Conservation (phyloP, 2,797 vertebrate species). For the Anomalospiza imberbis region DNA sequence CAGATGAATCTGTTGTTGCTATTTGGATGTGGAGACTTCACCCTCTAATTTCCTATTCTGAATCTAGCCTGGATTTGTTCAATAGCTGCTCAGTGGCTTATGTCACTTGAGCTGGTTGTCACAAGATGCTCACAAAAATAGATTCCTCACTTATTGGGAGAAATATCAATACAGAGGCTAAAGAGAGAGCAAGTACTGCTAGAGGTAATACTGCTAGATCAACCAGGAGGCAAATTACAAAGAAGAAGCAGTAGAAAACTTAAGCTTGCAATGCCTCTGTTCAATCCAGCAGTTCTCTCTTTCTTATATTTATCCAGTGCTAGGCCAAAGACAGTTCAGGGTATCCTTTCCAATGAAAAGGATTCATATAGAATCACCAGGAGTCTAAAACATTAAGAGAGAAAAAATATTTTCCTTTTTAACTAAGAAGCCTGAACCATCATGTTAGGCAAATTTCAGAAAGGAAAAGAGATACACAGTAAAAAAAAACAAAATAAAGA, state of each 20-base stretch:
- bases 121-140: slow-evolving; percentile 39
- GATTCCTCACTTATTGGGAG: slow-evolving; percentile 36
- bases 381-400: neutral
- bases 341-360: neutral
- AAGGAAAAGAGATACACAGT: neutral
- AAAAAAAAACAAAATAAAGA: neutral
- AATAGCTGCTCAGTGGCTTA: slow-evolving; percentile 21
- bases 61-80: slow-evolving; percentile 24
- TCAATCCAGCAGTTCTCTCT: neutral
- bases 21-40: neutral
- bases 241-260: neutral
- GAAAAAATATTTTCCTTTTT: neutral
- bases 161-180: slow-evolving; percentile 26
- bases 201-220: neutral
- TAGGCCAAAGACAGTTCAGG: neutral
- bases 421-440: neutral
- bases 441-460: neutral
- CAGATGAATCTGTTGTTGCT: neutral
- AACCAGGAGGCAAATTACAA: neutral
- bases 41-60: slow-evolving; percentile 15
- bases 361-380: neutral
- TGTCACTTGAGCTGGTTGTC: neutral
- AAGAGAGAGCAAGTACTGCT: neutral
- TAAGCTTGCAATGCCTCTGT: neutral
- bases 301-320: neutral